Evolutionary conservation across 2,113 vertebrate species (phyloP), one percentile per base, ranked within the genome.

Genomic region (Geococcyx californianus): DNA sequence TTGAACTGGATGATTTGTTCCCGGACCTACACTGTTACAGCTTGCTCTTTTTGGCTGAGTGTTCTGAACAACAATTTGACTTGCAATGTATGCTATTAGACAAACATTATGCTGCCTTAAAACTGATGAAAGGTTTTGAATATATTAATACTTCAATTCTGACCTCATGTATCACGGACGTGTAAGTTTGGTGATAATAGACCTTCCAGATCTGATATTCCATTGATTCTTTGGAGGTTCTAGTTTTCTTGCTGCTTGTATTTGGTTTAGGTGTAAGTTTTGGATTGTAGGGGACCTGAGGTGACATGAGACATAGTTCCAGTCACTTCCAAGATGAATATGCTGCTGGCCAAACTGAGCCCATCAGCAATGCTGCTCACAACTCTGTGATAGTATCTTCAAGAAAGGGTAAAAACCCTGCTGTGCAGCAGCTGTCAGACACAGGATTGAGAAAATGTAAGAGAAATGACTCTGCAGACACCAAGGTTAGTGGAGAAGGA

Each of bases 331-430:
- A 45, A 31, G 66, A 21, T 7, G 10, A 33, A 78, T 21, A 9
- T 0, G 0, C 16, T 54, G 29, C 29, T 69, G 63, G 11, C 19
- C 19, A 60, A 62, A 82, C 33, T n/a, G 36, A 59, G 28, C 4
- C 23, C 24, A 45, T 24, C 33, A 38, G 10, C 3, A 6, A n/a
- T 1, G 1, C 16, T 76, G 11, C 31, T 56, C 1, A 0, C 7
- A 31, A 5, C 40, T 56, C 47, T 62, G 26, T 49, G 31, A 13
- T 55, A 47, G 28, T 4, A 12, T 33, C 11, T 36, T 52, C 36
- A 36, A 56, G 29, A 62, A 74, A 75, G 7, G 4, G 4, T 49
- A 20, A 75, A 36, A 11, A 75, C 64, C 17, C 1, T 1, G 0
- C 7, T 36, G 8, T 56, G 26, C 24, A 75, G 21, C 3, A 62